Percentiles rank a stretch among this genome's conserved stretches.
Conservation (phyloP, 2,797 vertebrate genomes). For the Malurus leucopterus region DNA sequence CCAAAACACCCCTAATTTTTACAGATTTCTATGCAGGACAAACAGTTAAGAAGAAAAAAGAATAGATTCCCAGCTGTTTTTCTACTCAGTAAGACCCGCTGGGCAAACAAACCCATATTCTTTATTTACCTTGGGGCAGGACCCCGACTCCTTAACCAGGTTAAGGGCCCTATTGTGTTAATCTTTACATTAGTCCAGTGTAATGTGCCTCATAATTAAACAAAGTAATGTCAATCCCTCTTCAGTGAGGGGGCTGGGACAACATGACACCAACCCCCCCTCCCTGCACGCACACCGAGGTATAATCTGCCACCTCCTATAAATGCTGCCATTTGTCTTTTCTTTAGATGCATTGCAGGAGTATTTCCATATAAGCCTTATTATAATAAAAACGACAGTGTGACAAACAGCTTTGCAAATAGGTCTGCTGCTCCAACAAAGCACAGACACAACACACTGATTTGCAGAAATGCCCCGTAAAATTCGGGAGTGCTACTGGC, state of each 20-base stretch:
- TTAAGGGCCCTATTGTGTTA: conserved; percentile 9
- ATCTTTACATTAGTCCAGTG: neutral
- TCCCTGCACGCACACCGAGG: neutral
- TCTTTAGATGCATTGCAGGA: conserved; percentile 27
- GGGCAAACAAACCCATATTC: conserved; percentile 12
- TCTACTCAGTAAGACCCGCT: neutral
- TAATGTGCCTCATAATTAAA: neutral
- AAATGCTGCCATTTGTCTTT: conserved; percentile 44
- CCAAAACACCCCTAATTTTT: neutral
- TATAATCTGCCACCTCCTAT: conserved; percentile 26
- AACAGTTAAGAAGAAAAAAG: neutral
- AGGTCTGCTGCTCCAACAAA: conserved; percentile 35
- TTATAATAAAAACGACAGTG: conserved; percentile 45
- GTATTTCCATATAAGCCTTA: conserved; percentile 47
- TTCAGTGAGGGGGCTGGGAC: neutral
- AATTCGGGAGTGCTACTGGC: neutral
- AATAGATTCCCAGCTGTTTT: neutral
- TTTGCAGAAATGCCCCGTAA: neutral
- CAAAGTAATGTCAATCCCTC: neutral
- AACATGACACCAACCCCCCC: neutral
- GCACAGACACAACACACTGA: neutral
- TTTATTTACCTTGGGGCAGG: conserved; percentile 21
- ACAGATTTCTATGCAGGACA: neutral
- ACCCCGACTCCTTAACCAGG: conserved; percentile 16
- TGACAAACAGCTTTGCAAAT: conserved; percentile 58